Evolutionary conservation across 2,113 vertebrate species (phyloP), one percentile per base, ranked within the genome.

Genomic region (Macroglossus sobrinus): DNA sequence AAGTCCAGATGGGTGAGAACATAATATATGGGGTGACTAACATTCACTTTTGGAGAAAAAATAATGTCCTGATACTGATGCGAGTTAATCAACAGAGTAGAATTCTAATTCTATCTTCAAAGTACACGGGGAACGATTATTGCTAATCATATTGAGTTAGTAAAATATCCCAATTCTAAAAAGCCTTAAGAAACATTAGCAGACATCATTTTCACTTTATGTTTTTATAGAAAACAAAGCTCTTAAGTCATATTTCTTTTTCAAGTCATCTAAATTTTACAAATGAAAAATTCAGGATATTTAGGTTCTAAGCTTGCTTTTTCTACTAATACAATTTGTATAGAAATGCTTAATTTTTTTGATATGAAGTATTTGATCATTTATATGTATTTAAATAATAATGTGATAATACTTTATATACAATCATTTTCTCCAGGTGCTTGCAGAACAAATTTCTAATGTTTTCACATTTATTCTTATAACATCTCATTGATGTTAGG

Each of bases 401-500:
- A 78, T 74, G 43, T 88, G 61, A 35, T 74, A 90, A 85, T 78
- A 53, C 33, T 94, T 95, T 89, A 84, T 88, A 57, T 90, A 78
- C 57, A 94, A 79, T 84, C 13, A 91, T 64, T 95, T 78, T 21
- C 2, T 66, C 35, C 61, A 63, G 35, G 79, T 93, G 47, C 91
- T 2, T 79, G 6, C 11, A 91, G 50, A 82, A 91, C 18, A 35
- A 53, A 81, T 94, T 94, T 45, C 38, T 90, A 84, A 79, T 90
- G 43, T 90, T 95, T 95, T 95, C 61, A 84, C 50, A 86, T 96
- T 96, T 96, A 94, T 96, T 43, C 45, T 94, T 87, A 74, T 28
- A 96, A 78, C 16, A 97, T 81, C 55, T 92, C 30, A 82, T 59
- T 93, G 76, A 92, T 89, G 35, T 85, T 95, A 81, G 24, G 21